Evolutionary conservation across 2,113 vertebrate species (phyloP).

Genomic region (Oncorhynchus gorbuscha): DNA sequence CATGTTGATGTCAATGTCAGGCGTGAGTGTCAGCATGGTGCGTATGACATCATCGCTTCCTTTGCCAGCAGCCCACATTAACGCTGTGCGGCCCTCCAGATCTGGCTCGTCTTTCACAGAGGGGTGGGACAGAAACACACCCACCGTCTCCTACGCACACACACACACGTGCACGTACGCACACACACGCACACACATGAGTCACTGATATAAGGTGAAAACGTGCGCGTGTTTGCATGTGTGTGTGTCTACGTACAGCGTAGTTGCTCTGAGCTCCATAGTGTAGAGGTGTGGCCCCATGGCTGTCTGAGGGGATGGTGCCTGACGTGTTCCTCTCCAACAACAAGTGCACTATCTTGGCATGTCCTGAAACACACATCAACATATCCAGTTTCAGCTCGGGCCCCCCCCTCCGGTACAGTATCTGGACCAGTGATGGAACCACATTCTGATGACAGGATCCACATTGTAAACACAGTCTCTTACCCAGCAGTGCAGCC

Average conservation of each 20-base stretch:
- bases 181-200: neutral
- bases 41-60: conserved; percentile 92
- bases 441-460: too few relatives aligned
- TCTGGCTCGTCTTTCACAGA: conserved; percentile 96
- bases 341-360: conserved; percentile 93
- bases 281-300: conserved; percentile 96
- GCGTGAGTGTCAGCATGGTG: conserved; percentile 86
- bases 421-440: too few relatives aligned
- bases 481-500: conserved; percentile 92
- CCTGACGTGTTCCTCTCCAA: conserved; percentile 94
- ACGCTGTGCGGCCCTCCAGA: conserved; percentile 93
- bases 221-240: neutral
- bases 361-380: conserved; percentile 79
- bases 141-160: conserved; percentile 87
- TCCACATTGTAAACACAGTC: neutral
- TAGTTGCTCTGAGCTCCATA: conserved; percentile 98
- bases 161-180: neutral
- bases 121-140: conserved; percentile 91
- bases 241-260: conserved; percentile 78
- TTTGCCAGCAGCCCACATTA: conserved; percentile 99
- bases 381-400: neutral
- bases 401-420: too few relatives aligned
- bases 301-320: conserved; percentile 95
- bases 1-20: conserved; percentile 93
- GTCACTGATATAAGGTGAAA: neutral